Evolutionary conservation across 2,888 invertebrate genomes (phyloP).

Genomic region (Caenorhabditis macrosperma): DNA sequence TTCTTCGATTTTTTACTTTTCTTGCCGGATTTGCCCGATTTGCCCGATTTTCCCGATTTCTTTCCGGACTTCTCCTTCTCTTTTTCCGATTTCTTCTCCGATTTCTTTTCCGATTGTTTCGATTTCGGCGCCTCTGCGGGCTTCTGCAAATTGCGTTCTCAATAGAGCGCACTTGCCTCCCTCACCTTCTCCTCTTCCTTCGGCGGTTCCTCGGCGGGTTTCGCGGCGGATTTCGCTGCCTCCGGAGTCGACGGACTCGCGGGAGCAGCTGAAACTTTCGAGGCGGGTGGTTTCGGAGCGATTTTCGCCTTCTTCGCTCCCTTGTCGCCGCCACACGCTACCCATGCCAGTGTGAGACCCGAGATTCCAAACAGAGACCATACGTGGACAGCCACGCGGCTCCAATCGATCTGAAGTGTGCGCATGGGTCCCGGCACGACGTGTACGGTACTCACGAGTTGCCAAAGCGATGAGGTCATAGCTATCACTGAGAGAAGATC

Average conservation of each 20-base stretch:
- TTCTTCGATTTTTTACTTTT: conserved; percentile 15
- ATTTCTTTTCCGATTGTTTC: background rate
- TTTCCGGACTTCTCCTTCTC: conserved; percentile 7
- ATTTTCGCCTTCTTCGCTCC: conserved; percentile 8
- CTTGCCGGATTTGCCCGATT: background rate
- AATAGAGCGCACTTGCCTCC: background rate
- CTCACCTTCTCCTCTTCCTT: conserved; percentile 5
- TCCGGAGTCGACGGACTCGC: conserved; percentile 4
- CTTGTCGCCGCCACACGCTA: conserved; percentile 10
- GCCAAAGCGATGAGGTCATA: conserved; percentile 27
- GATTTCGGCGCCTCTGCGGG: background rate
- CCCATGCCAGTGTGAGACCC: conserved; percentile 11
- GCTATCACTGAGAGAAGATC: conserved; percentile 13
- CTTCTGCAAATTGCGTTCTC: background rate
- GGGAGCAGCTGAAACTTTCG: conserved; percentile 13
- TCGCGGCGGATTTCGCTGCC: background rate
- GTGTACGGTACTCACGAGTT: background rate
- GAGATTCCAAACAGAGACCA: conserved; percentile 12
- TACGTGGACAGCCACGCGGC: background rate
- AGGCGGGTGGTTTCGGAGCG: conserved; percentile 1
- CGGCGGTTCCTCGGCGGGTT: background rate
- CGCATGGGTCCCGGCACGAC: background rate
- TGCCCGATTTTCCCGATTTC: background rate
- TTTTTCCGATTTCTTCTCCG: background rate
- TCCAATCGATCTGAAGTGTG: conserved; percentile 27